Base-by-base conservation (phyloP, 2,888 invertebrate species). In the Norana najaformis region DNA sequence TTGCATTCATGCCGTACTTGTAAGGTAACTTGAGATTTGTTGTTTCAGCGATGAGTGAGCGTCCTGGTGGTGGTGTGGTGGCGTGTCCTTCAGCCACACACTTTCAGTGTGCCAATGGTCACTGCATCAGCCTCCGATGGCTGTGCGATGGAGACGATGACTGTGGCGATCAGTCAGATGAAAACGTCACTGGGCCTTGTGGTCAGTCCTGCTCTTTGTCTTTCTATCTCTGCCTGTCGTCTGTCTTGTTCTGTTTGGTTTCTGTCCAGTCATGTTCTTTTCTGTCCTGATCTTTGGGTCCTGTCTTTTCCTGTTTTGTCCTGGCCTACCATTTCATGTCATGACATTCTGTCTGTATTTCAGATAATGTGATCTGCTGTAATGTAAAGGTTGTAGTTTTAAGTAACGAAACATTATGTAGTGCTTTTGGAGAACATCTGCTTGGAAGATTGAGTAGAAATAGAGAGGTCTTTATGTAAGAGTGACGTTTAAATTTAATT, bases 141-240 rank as follows among this genome's bases (percentile, higher is more conserved):
- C 96, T 98, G 0, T 99, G 98, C 94, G 98, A 98, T 95, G 97
- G 97, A 93, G 96, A 97, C 0, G 97, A 98, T 94, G 98, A 98
- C 94, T 97, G 97, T 94, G 93, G 95, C 36, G 97, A 97, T 94
- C 96, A 96, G 20, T 91, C 91, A 36, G 92, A 92, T 38, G 92
- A 92, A 83, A 37, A 85, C 37, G 36, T 85, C 85, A 85, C 34
- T 36, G 85, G 85, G 14, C 85, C 85, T 85, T 85, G 85, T 85
- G 85, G 85, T 85, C 35, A 85, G 85, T 69, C 69, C n/a, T 69
- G 6, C n/a, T 30, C 69, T 69, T 69, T 69, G 23, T 53, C 47
- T 14, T 39, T 47, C 47, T 14, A 13, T 47, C 18, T 18, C 47
- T 47, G 47, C 35, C 89, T 36, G 16, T 20, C 82, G 16, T 13